Conservation (phyloP, 2,888 invertebrate genomes). For the Cryptus armator region DNA sequence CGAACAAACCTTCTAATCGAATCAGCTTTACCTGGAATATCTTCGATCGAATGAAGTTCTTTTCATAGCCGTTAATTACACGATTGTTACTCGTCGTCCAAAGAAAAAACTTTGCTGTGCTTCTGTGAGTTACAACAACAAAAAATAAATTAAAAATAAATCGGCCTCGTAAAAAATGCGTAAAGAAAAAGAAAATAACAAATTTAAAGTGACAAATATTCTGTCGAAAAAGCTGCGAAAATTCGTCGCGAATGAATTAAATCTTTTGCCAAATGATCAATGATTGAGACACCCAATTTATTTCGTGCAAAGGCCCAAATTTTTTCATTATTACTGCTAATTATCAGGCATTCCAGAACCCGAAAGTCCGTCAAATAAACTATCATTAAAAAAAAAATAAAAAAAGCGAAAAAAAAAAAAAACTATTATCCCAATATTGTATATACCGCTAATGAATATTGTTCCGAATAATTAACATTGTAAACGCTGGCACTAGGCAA, state of each 20-base stretch:
- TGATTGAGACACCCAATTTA: conserved; percentile 81
- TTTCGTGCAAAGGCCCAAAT: conserved; percentile 69
- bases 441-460: conserved; percentile 82
- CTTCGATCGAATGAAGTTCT: conserved; percentile 25
- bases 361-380: conserved; percentile 79
- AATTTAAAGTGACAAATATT: conserved; percentile 22
- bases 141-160: neutral
- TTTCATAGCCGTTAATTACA: conserved; percentile 26
- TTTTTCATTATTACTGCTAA: conserved; percentile 77
- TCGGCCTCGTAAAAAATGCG: conserved; percentile 37
- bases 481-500: conserved; percentile 73
- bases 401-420: conserved; percentile 36
- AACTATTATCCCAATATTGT: conserved; percentile 77
- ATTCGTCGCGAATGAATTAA: conserved; percentile 31
- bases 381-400: conserved; percentile 77
- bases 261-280: conserved; percentile 35
- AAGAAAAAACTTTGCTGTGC: conserved; percentile 19
- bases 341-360: conserved; percentile 83
- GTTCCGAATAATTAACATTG: conserved; percentile 81
- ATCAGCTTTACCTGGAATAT: conserved; percentile 42
- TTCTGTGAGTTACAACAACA: neutral
- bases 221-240: conserved; percentile 13
- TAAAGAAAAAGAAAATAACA: conserved; percentile 30
- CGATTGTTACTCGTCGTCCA: conserved; percentile 41
- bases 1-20: conserved; percentile 33